A percentile compares a stretch with the other conserved stretches of the same genome.
phyloP scores from a whole-genome alignment of 2,113 vertebrate genomes.

The Hemibagrus wyckioides region DNA sequence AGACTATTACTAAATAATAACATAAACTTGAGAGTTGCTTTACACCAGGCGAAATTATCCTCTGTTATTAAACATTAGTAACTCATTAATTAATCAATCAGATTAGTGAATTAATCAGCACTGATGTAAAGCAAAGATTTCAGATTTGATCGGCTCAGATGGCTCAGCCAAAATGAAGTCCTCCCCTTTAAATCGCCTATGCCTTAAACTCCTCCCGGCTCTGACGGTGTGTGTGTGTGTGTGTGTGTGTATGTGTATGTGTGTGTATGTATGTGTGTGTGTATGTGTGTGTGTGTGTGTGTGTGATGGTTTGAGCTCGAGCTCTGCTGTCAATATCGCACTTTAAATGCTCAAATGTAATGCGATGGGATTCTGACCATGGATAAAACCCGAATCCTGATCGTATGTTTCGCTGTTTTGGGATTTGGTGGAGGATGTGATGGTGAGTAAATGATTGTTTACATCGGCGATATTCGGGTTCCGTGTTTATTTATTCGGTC shows the following conservation, averaged over 20 bases:
- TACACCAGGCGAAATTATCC: neutral
- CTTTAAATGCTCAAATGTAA: slow-evolving; percentile 32
- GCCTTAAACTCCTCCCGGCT: slow-evolving; percentile 24
- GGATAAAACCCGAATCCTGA: slow-evolving; percentile 23
- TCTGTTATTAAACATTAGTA: neutral
- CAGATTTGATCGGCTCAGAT: neutral
- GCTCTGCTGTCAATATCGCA: slow-evolving; percentile 34
- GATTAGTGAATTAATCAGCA: neutral
- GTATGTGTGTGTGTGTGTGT: neutral
- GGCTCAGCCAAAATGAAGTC: neutral
- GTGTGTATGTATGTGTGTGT: neutral
- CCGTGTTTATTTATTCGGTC: slow-evolving; percentile 39
- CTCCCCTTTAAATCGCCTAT: slow-evolving; percentile 16
- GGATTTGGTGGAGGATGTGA: slow-evolving; percentile 5
- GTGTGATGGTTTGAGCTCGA: slow-evolving; percentile 29
- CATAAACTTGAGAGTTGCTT: neutral
- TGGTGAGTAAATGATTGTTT: slow-evolving; percentile 19
- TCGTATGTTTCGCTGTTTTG: neutral
- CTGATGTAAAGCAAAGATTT: neutral
- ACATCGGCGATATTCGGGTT: neutral
- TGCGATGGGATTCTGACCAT: slow-evolving; percentile 43
- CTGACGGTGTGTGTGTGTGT: slow-evolving; percentile 18
- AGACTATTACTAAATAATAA: neutral
- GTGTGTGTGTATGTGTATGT: neutral
- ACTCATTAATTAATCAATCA: neutral